Conservation (phyloP, 2,888 invertebrate genomes). For the Notocelia uddmanniana region DNA sequence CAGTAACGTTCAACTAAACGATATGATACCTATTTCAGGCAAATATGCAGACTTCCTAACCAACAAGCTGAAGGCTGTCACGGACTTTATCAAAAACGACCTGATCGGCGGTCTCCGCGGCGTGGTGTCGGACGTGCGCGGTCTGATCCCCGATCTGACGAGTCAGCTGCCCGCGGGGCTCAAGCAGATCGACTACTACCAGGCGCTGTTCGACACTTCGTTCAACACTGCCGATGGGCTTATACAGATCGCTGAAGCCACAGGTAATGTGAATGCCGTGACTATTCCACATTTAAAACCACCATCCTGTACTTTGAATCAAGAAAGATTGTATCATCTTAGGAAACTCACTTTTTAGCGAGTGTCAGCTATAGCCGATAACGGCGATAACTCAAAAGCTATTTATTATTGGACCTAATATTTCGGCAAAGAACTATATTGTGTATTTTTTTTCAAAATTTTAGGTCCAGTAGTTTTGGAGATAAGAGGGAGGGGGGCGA, state of each 20-base stretch:
- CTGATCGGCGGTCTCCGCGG: conserved; percentile 72
- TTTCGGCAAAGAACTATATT: too few species aligned
- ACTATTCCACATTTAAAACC: too few species aligned
- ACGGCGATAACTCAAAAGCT: too few species aligned
- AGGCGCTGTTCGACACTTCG: conserved; percentile 67
- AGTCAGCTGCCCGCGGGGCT: conserved; percentile 58
- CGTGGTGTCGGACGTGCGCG: conserved; percentile 66
- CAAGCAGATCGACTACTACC: conserved; percentile 73
- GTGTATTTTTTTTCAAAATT: too few species aligned
- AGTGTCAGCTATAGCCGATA: too few species aligned
- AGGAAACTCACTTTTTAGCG: too few species aligned
- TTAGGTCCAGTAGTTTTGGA: too few species aligned
- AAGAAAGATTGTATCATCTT: too few species aligned
- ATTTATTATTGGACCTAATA: too few species aligned
- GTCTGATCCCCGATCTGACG: conserved; percentile 63
- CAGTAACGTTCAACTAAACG: not conserved
- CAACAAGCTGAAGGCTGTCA: conserved; percentile 63
- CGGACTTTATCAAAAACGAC: conserved; percentile 77
- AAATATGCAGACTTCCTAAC: conserved; percentile 73
- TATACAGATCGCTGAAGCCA: conserved; percentile 86
- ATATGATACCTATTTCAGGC: conserved; percentile 59
- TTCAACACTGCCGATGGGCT: conserved; percentile 76
- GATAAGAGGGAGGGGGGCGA: too few species aligned
- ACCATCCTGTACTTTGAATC: too few species aligned
- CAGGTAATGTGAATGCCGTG: conserved; percentile 67